Conservation (phyloP, 2,888 invertebrate species). For the Allophyes oxyacanthae region DNA sequence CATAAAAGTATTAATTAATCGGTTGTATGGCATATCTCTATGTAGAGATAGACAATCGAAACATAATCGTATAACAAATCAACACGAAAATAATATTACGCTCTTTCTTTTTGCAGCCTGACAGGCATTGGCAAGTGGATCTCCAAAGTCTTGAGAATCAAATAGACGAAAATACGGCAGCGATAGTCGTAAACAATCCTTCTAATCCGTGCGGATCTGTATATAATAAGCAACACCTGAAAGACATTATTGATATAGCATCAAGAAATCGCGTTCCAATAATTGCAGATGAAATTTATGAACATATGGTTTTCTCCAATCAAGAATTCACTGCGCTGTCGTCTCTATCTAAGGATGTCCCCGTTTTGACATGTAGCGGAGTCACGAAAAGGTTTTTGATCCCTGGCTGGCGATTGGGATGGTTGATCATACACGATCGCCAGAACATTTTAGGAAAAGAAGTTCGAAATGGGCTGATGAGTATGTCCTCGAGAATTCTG, state of each 20-base stretch:
- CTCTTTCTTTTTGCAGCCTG: conserved; percentile 89
- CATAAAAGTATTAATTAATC: no score
- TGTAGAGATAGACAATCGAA: neutral
- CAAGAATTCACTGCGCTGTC: conserved; percentile 94
- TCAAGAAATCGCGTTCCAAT: conserved; percentile 94
- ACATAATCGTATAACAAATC: neutral
- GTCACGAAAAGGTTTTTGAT: conserved; percentile 98
- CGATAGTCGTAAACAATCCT: conserved; percentile 98
- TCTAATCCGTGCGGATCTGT: conserved; percentile 99
- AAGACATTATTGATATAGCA: conserved; percentile 94
- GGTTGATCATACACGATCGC: conserved; percentile 98
- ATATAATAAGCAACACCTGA: conserved; percentile 94
- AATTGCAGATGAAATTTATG: conserved; percentile 99
- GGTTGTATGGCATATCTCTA: no score
- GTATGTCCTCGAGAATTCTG: conserved; percentile 95
- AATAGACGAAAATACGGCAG: conserved; percentile 96
- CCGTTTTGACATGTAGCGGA: conserved; percentile 97
- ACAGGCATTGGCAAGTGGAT: conserved; percentile 96
- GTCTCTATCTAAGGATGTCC: conserved; percentile 95
- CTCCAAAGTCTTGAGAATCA: conserved; percentile 94
- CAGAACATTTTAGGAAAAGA: conserved; percentile 90
- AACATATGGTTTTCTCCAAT: conserved; percentile 96
- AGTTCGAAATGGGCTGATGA: conserved; percentile 83
- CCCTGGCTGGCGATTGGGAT: conserved; percentile 99
- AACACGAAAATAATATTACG: neutral